A percentile compares a stretch with the other conserved stretches of the same genome.
These are phyloP conservation scores for Pterostichus madidus DNA, from an alignment of 2,888 invertebrate genomes.

Conservation along the genomic window DNA sequence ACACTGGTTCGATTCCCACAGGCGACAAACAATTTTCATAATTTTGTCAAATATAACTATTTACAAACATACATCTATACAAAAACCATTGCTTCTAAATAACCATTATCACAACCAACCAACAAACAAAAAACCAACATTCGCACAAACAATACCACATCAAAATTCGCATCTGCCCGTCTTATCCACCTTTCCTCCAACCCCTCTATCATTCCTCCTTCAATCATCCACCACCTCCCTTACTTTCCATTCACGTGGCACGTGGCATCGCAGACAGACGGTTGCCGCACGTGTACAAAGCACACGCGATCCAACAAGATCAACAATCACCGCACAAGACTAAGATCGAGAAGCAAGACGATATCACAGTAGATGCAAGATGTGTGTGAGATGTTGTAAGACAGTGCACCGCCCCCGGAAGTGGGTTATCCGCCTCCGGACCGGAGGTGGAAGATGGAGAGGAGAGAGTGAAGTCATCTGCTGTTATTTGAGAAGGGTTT, in stretches of 20 bases:
- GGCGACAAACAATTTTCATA: too few species aligned
- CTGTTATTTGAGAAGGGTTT: not conserved
- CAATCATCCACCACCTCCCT: not conserved
- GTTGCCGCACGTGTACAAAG: not conserved
- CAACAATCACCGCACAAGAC: not conserved
- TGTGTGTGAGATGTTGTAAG: not conserved
- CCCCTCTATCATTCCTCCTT: not conserved
- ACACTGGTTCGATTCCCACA: too few species aligned
- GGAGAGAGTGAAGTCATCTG: constrained; percentile 3
- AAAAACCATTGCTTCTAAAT: too few species aligned
- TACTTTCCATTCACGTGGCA: constrained; percentile 4
- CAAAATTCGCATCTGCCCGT: too few species aligned
- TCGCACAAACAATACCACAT: too few species aligned
- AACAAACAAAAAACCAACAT: too few species aligned
- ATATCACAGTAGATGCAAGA: not conserved
- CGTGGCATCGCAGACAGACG: not conserved
- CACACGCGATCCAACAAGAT: not conserved
- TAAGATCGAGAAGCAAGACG: not conserved
- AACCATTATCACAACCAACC: too few species aligned
- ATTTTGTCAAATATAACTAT: too few species aligned
- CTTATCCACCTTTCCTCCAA: too few species aligned
- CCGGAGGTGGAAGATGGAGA: not conserved
- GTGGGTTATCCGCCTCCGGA: constrained; percentile 2
- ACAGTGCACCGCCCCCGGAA: constrained; percentile 7
- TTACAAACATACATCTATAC: too few species aligned